Evolutionary conservation across 2,888 invertebrate genomes (phyloP), one percentile per base, ranked within the genome.

Genomic region (Nomada fabriciana): DNA sequence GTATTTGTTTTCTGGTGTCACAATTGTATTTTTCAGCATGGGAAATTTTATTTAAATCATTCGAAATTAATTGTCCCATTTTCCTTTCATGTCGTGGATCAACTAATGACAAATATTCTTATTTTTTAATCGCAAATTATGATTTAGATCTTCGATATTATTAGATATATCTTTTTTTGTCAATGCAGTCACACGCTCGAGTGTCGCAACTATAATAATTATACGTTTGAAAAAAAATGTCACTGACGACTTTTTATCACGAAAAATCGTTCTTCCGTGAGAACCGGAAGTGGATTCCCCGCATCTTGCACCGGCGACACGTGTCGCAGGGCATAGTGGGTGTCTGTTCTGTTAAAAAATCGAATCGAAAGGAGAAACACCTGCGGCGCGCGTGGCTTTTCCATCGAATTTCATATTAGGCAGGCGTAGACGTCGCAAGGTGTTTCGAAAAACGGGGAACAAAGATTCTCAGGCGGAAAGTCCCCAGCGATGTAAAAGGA

Each of bases 351-450:
- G 71, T 74, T 61, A 82, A 74, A 73, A 73, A 81, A 82, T 55
- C 53, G 61, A 76, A 73, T 82, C 76, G 73, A 65, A 64, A 47
- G 42, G 63, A 50, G 53, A 77, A 88, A 88, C 90, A 90, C 90
- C 90, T 90, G 90, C 87, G 82, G 73, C 89, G 88, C 86, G 83
- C 86, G 86, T 75, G 70, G 18, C 50, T 60, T 73, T 53, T 67
- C 43, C 59, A 9, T 36, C 23, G 15, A 23, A 61, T 61, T 20
- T 50, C 53, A n/a, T 64, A 29, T 61, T 29, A 43, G 25, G 47
- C 29, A n/a, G 42, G 25, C 36, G 15, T 50, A 55, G 55, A 60
- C 68, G 50, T 20, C 23, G 29, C 25, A 42, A 25, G 43, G 23
- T 36, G 23, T 68, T 18, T 57, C 60, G 61, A 50, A 47, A 25